Conservation (phyloP, 2,113 vertebrate genomes). For the Trochalopteron elliotii region DNA sequence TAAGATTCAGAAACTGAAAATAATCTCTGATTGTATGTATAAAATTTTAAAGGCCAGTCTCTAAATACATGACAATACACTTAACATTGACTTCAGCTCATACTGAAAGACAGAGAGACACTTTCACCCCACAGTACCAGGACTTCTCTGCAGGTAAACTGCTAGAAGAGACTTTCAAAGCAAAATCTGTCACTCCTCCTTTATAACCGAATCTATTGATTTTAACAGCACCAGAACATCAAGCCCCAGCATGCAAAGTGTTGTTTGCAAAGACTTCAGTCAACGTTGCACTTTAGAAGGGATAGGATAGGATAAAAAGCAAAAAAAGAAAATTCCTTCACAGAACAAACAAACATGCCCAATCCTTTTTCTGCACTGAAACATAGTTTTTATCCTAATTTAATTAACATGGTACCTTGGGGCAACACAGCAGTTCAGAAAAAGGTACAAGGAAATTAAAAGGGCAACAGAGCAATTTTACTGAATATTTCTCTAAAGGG, state of each 20-base stretch:
- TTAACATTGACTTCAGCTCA: not conserved
- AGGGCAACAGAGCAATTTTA: constrained; percentile 62
- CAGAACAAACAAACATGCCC: constrained; percentile 40
- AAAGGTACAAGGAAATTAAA: constrained; percentile 69
- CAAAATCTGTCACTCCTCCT: not conserved
- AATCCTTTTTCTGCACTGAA: constrained; percentile 38
- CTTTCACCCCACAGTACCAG: not conserved
- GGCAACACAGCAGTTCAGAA: constrained; percentile 56
- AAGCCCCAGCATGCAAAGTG: not conserved
- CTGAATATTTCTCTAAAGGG: constrained; percentile 17
- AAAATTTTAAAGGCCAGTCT: not conserved
- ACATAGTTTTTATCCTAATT: constrained; percentile 62
- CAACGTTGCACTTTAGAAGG: not conserved
- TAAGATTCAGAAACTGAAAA: not conserved
- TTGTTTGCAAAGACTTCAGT: not conserved
- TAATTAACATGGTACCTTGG: constrained; percentile 58
- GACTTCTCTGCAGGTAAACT: not conserved
- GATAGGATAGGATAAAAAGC: not conserved
- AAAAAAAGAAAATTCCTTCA: not conserved
- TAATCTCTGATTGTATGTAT: not conserved
- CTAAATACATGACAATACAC: not conserved
- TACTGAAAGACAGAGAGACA: not conserved
- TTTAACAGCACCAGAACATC: not conserved
- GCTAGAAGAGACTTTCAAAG: not conserved
- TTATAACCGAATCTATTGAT: not conserved